Percentiles rank a stretch among this genome's conserved stretches.
Conservation (phyloP, 1,140 invertebrate genomes). For the Proctacanthus coquilletti region DNA sequence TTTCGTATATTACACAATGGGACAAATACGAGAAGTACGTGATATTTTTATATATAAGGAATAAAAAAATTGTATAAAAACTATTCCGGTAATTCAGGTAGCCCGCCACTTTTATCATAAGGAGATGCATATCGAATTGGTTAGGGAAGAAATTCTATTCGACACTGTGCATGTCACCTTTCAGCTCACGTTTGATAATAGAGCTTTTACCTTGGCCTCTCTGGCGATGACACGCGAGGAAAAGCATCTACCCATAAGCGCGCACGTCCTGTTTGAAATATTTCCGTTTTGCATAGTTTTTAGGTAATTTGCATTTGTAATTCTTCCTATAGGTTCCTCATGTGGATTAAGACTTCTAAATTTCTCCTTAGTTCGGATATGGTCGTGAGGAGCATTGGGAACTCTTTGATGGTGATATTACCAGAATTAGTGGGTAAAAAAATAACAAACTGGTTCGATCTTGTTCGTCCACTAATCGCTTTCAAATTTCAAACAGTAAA, state of each 20-base stretch:
- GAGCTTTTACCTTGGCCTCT: slow-evolving; percentile 64
- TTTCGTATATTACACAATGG: slow-evolving; percentile 93
- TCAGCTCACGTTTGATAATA: slow-evolving; percentile 86
- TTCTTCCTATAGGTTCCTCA: neutral
- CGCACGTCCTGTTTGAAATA: slow-evolving; percentile 84
- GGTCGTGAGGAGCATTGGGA: slow-evolving; percentile 76
- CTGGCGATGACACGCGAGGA: slow-evolving; percentile 70
- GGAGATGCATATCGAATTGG: slow-evolving; percentile 78
- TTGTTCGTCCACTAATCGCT: slow-evolving; percentile 78
- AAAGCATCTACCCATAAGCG: slow-evolving; percentile 71
- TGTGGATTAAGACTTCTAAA: neutral
- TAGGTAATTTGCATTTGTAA: slow-evolving; percentile 40
- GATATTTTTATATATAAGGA: neutral
- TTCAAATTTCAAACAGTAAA: slow-evolving; percentile 89
- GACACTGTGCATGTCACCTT: slow-evolving; percentile 90
- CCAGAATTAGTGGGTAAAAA: slow-evolving; percentile 74
- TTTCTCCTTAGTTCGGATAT: slow-evolving; percentile 55
- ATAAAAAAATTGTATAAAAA: no score
- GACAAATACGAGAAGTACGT: slow-evolving; percentile 72
- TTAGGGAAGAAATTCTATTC: slow-evolving; percentile 69
- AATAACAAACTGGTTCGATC: slow-evolving; percentile 79
- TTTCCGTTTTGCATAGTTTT: slow-evolving; percentile 97
- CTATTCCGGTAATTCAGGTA: no score
- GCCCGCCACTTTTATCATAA: slow-evolving; percentile 85
- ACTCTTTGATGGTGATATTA: slow-evolving; percentile 80